phyloP scores from a whole-genome alignment of 2,797 vertebrate genomes.

The Sarcoramphus papa region DNA sequence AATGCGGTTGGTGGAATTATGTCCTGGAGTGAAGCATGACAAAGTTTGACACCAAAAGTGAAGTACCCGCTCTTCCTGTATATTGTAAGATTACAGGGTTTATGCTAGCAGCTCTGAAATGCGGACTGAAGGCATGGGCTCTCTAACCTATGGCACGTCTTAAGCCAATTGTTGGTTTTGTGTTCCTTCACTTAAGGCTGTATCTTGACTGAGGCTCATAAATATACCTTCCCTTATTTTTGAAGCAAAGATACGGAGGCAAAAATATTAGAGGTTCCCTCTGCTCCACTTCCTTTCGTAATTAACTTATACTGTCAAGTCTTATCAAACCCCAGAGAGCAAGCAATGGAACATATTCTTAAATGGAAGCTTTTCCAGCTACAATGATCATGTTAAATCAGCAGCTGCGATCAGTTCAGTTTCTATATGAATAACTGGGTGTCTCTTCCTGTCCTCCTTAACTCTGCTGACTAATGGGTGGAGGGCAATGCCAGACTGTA shows the following conservation, averaged over 20 bases:
- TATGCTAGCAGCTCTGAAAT: neutral
- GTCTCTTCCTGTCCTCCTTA: neutral
- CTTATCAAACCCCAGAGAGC: neutral
- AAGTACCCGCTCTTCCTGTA: neutral
- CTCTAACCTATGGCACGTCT: neutral
- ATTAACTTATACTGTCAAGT: neutral
- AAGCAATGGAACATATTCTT: neutral
- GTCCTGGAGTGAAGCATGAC: neutral
- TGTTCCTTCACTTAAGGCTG: constrained; percentile 29
- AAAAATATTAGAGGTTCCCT: neutral
- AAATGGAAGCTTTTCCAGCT: neutral
- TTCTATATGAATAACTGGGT: neutral
- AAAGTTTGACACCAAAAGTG: neutral
- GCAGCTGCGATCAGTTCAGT: neutral
- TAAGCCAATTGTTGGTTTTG: neutral
- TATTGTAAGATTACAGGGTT: neutral
- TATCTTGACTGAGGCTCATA: neutral
- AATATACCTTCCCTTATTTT: neutral
- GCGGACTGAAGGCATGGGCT: neutral
- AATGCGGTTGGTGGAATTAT: rapidly evolving
- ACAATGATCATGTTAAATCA: neutral
- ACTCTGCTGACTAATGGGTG: neutral
- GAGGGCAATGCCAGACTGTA: neutral
- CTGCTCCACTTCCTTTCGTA: neutral
- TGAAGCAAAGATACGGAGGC: neutral